Evolutionary conservation across 2,888 invertebrate species (phyloP).

Genomic region (Suillia variegata): DNA sequence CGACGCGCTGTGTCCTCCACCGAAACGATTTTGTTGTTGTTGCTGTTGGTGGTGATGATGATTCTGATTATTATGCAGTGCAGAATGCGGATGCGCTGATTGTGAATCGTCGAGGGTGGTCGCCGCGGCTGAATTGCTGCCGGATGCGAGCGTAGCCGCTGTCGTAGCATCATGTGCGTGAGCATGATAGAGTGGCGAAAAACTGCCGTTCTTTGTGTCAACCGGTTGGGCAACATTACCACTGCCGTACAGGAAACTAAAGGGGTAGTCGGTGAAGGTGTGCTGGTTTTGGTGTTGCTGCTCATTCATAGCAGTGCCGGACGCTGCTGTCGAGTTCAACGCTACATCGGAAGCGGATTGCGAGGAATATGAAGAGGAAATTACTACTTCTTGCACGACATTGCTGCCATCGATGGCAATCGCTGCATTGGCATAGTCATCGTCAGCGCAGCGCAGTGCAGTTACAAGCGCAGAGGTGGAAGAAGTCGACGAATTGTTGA

Average conservation of each 20-base stretch:
- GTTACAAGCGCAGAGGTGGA: conserved; percentile 29
- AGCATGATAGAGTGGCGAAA: conserved; percentile 31
- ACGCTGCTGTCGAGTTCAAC: neutral
- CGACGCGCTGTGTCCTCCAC: conserved; percentile 5
- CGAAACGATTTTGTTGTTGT: conserved; percentile 28
- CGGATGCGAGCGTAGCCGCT: conserved; percentile 50
- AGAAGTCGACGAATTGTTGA: conserved; percentile 19
- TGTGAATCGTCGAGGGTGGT: conserved; percentile 29
- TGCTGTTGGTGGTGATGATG: too few species aligned
- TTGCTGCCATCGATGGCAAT: conserved; percentile 43
- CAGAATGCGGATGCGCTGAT: conserved; percentile 17
- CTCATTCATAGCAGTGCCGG: neutral
- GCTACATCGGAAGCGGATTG: conserved; percentile 37
- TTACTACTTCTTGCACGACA: conserved; percentile 46
- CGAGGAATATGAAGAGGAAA: conserved; percentile 49
- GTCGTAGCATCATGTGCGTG: conserved; percentile 48
- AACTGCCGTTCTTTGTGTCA: conserved; percentile 18
- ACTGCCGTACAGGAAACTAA: conserved; percentile 43
- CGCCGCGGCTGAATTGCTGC: conserved; percentile 40
- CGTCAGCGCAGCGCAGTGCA: conserved; percentile 31
- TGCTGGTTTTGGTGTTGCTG: conserved; percentile 30
- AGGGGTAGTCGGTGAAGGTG: conserved; percentile 44
- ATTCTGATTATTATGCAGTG: neutral
- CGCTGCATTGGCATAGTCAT: too few species aligned
- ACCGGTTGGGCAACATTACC: conserved; percentile 22